Evolutionary conservation across 1,140 invertebrate genomes (phyloP).

Genomic region (Ooceraea biroi): DNA sequence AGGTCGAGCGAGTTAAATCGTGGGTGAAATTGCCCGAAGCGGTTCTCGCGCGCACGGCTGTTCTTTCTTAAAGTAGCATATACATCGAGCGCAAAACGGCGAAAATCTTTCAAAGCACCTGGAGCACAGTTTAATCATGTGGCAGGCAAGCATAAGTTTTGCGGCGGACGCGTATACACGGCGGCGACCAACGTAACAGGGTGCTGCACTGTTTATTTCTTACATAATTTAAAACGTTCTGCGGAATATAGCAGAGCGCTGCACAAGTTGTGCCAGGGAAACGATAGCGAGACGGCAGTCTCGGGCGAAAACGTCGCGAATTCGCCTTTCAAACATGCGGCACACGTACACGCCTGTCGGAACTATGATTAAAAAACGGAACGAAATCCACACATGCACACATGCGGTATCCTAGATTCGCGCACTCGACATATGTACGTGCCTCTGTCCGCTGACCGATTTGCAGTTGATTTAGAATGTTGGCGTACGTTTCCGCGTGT

Average conservation of each 20-base stretch:
- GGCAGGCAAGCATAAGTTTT: slow-evolving; percentile 45
- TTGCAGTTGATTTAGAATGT: neutral
- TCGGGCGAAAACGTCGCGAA: neutral
- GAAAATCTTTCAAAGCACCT: slow-evolving; percentile 71
- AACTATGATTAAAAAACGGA: neutral
- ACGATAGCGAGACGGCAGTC: neutral
- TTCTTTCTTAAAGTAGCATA: slow-evolving; percentile 6
- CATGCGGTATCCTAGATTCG: neutral
- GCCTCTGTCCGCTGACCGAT: neutral
- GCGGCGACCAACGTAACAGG: neutral
- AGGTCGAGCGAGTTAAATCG: neutral
- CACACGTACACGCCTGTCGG: neutral
- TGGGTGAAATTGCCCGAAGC: neutral
- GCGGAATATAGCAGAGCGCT: slow-evolving; percentile 34
- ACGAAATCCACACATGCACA: neutral
- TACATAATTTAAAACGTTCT: slow-evolving; percentile 70
- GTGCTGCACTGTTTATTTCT: slow-evolving; percentile 68
- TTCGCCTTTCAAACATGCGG: slow-evolving; percentile 40
- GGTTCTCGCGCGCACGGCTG: neutral
- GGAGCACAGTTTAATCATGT: slow-evolving; percentile 69
- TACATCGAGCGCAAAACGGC: slow-evolving; percentile 34
- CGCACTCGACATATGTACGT: too few relatives aligned
- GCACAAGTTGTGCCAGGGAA: neutral
- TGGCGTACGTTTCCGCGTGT: neutral
- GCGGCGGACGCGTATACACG: slow-evolving; percentile 16